Percentiles rank a stretch among this genome's conserved stretches.
Conservation (phyloP, 2,113 vertebrate genomes). For the Hypocryptadius cinnamomeus region DNA sequence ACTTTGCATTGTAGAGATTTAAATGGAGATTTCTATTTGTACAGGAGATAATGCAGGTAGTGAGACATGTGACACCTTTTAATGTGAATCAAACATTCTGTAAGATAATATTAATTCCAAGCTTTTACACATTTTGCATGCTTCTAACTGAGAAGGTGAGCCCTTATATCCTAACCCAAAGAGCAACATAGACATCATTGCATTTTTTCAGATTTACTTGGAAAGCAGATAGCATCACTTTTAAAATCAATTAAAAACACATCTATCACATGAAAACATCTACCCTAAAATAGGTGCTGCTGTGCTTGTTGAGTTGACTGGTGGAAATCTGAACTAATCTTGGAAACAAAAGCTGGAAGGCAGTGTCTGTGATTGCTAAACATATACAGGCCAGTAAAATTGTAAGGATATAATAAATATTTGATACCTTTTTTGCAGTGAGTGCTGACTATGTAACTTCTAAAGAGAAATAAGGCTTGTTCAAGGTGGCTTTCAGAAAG, state of each 20-base stretch:
- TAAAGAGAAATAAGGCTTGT: not conserved
- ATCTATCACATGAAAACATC: not conserved
- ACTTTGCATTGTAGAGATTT: not conserved
- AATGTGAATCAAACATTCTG: not conserved
- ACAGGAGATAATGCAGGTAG: not conserved
- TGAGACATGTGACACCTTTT: not conserved
- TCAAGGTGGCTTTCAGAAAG: not conserved
- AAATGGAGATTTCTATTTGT: not conserved
- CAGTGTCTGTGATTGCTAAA: not conserved
- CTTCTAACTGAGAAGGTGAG: not conserved
- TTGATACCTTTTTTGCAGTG: not conserved
- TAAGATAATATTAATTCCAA: not conserved
- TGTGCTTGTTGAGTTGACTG: not conserved
- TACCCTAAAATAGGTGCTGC: not conserved
- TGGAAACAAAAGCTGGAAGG: not conserved
- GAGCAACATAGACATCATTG: not conserved
- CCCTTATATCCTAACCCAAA: not conserved
- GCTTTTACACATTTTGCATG: not conserved
- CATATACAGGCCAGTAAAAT: not conserved
- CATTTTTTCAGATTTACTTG: not conserved
- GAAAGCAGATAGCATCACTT: not conserved
- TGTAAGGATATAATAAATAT: not conserved
- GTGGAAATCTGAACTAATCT: not conserved
- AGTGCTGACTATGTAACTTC: not conserved
- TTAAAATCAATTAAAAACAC: not conserved